Conservation (phyloP, 2,797 vertebrate species). For the Falco berigora region DNA sequence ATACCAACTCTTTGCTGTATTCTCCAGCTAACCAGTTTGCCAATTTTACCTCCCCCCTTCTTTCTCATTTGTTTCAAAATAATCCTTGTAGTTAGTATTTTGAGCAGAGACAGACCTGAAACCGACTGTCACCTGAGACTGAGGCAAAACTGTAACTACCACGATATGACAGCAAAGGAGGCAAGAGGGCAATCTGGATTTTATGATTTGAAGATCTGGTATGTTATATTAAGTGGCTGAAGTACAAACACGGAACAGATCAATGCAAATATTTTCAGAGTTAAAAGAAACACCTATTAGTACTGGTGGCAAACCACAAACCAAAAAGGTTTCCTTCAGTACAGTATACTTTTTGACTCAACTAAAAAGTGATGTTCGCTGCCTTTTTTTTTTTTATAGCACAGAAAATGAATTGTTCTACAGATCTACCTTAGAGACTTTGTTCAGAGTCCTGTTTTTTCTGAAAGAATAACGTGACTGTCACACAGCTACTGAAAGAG, state of each 20-base stretch:
- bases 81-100: not conserved
- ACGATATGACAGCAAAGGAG: not conserved
- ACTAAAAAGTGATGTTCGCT: not conserved
- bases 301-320: not conserved
- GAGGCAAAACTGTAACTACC: not conserved
- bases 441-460: not conserved
- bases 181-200: not conserved
- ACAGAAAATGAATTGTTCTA: not conserved
- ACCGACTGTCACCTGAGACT: not conserved
- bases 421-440: not conserved
- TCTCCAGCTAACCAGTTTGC: not conserved
- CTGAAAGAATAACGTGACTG: not conserved
- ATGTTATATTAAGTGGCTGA: not conserved
- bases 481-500: not conserved
- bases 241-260: not conserved
- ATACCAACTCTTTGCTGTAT: not conserved
- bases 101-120: not conserved
- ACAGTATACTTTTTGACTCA: rapidly evolving
- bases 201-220: not conserved
- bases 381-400: not conserved
- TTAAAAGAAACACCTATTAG: not conserved
- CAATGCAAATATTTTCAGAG: not conserved
- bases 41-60: not conserved
- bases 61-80: not conserved
- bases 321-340: not conserved